Percentiles rank a stretch among this genome's conserved stretches.
phyloP scores from a whole-genome alignment of 2,113 vertebrate species.

The Parotia lawesii region DNA sequence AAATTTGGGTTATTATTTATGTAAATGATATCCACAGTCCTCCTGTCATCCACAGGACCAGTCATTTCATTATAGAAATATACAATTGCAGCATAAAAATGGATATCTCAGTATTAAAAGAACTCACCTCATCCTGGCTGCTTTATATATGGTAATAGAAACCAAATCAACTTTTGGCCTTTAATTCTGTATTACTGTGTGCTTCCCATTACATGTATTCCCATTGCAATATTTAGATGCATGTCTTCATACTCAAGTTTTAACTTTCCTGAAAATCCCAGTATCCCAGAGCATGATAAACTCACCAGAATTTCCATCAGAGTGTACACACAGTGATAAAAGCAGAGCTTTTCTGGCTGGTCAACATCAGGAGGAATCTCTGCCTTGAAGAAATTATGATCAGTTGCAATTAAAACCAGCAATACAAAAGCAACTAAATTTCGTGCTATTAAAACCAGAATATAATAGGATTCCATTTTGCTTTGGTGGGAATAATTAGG shows the following conservation, averaged over 20 bases:
- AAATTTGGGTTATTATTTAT: not conserved
- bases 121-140: not conserved
- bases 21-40: not conserved
- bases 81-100: not conserved
- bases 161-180: not conserved
- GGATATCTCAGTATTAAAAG: not conserved
- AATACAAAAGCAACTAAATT: not conserved
- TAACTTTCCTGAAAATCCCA: not conserved
- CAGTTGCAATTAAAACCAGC: not conserved
- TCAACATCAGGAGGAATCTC: slow-evolving; percentile 11
- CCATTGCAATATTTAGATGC: not conserved
- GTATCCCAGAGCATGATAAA: not conserved
- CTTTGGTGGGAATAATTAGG: not conserved
- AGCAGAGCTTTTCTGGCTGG: slow-evolving; percentile 3
- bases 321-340: not conserved
- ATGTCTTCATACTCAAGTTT: not conserved
- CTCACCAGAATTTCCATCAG: slow-evolving; percentile 25
- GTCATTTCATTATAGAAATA: not conserved
- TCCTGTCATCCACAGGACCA: not conserved
- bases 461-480: not conserved
- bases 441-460: not conserved
- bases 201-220: not conserved
- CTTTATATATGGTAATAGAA: not conserved
- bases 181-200: not conserved
- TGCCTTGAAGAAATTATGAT: not conserved